Evolutionary conservation across 2,797 vertebrate genomes (phyloP).

Genomic region (Aldrovandia affinis): DNA sequence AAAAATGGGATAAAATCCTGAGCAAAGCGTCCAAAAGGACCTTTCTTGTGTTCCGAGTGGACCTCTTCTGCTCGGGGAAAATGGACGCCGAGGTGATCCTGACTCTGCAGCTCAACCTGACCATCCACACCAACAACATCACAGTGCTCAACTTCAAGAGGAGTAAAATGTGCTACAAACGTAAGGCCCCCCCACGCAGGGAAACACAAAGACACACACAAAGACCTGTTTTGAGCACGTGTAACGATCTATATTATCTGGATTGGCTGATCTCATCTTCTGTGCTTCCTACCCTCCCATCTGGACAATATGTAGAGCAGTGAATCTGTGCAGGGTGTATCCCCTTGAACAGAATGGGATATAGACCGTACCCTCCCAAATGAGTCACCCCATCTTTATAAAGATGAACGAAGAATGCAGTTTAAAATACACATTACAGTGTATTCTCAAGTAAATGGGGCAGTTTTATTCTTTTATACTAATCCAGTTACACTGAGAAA

Average conservation of each 20-base stretch:
- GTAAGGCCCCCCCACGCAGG: conserved; percentile 71
- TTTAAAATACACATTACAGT: too few relatives aligned
- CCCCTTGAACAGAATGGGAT: not conserved
- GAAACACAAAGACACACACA: not conserved
- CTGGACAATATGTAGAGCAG: not conserved
- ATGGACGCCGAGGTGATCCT: conserved; percentile 90
- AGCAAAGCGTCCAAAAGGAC: too few relatives aligned
- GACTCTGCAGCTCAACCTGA: conserved; percentile 95
- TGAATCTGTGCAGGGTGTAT: not conserved
- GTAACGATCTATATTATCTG: not conserved
- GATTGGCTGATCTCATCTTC: not conserved
- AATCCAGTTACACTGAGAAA: too few relatives aligned
- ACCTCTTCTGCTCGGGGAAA: conserved; percentile 91
- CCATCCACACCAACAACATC: conserved; percentile 89
- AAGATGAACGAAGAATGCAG: too few relatives aligned
- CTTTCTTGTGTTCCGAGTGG: conserved; percentile 84
- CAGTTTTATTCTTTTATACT: too few relatives aligned
- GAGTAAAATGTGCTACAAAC: conserved; percentile 98
- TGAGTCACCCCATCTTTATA: too few relatives aligned
- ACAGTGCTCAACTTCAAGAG: conserved; percentile 99
- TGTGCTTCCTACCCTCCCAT: not conserved
- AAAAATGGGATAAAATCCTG: too few relatives aligned
- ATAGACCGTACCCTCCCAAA: too few relatives aligned
- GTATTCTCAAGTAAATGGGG: too few relatives aligned
- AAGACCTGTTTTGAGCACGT: not conserved